Evolutionary conservation across 92 coral and sea anemone species (phyloP).

Genomic region (Meandrina meandrites): DNA sequence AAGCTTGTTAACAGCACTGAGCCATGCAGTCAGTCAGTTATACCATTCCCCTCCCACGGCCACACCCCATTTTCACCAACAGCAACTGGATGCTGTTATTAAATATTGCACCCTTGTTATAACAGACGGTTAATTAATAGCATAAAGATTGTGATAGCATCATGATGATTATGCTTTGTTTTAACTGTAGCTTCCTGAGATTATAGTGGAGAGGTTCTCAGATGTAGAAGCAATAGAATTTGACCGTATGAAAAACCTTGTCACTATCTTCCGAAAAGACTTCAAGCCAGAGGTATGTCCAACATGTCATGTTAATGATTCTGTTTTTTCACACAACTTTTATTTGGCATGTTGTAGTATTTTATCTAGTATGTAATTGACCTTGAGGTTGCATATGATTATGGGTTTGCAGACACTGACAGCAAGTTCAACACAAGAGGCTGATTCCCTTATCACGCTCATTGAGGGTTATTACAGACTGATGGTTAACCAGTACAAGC

Average conservation of each 20-base stretch:
- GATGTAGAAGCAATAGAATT: slow-evolving; percentile 59
- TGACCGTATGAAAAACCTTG: slow-evolving; percentile 36
- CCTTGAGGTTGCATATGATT: not conserved
- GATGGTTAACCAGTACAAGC: slow-evolving; percentile 86
- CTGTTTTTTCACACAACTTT: not conserved
- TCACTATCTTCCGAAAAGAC: slow-evolving; percentile 54
- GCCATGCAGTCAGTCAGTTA: no score
- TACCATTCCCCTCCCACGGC: no score
- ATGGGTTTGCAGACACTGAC: slow-evolving; percentile 43
- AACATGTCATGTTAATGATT: not conserved
- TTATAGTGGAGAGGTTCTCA: slow-evolving; percentile 60
- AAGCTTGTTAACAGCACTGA: no score
- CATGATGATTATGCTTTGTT: not conserved
- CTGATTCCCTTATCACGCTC: slow-evolving; percentile 72
- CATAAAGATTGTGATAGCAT: not conserved
- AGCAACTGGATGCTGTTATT: no score
- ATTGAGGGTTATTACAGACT: slow-evolving; percentile 92
- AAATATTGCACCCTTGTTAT: no score
- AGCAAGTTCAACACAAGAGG: slow-evolving; percentile 67
- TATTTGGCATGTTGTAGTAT: not conserved
- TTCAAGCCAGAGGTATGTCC: slow-evolving; percentile 28
- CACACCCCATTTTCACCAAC: no score
- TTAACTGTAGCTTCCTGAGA: slow-evolving; percentile 40
- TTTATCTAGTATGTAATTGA: not conserved
- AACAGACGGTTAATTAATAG: no score